A percentile compares a stretch with the other conserved stretches of the same genome.
These are phyloP conservation scores for Lepidocyrtinus sp. DNA, from an alignment of 2,888 invertebrate genomes.

Conservation along the genomic window DNA sequence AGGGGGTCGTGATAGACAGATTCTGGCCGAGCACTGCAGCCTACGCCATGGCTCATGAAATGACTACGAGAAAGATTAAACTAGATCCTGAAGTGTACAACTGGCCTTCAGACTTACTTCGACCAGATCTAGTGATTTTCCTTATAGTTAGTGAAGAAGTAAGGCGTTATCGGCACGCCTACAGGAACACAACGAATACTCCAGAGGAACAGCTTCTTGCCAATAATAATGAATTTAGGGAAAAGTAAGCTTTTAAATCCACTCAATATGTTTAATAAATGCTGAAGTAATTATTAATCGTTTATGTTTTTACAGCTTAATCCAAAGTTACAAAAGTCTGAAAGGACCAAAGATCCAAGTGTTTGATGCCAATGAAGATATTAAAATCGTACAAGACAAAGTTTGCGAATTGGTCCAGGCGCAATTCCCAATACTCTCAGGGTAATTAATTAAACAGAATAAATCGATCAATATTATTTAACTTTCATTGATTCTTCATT, in stretches of 20 bases:
- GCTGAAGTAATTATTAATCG: neutral
- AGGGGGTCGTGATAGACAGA: constrained; percentile 74
- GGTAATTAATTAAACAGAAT: neutral
- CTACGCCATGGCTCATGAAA: constrained; percentile 73
- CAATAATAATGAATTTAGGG: constrained; percentile 58
- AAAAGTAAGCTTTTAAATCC: constrained; percentile 54
- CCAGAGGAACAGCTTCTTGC: constrained; percentile 68
- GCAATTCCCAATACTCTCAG: constrained; percentile 48
- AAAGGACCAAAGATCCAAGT: constrained; percentile 56
- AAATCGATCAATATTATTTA: neutral
- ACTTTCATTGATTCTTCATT: neutral
- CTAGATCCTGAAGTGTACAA: constrained; percentile 70
- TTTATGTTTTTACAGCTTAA: constrained; percentile 55
- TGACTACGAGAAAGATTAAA: constrained; percentile 21
- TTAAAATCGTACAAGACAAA: constrained; percentile 59
- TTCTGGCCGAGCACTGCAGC: constrained; percentile 75
- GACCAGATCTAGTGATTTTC: constrained; percentile 73
- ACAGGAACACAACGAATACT: constrained; percentile 68
- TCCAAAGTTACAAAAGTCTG: constrained; percentile 63
- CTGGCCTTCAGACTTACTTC: constrained; percentile 74
- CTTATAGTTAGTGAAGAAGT: constrained; percentile 73
- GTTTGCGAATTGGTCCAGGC: constrained; percentile 44
- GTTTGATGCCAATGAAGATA: constrained; percentile 67
- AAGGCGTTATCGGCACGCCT: constrained; percentile 71
- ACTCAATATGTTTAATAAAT: neutral